Evolutionary conservation across 2,113 vertebrate species (phyloP), one percentile per base, ranked within the genome.

Genomic region (Recurvirostra avosetta): DNA sequence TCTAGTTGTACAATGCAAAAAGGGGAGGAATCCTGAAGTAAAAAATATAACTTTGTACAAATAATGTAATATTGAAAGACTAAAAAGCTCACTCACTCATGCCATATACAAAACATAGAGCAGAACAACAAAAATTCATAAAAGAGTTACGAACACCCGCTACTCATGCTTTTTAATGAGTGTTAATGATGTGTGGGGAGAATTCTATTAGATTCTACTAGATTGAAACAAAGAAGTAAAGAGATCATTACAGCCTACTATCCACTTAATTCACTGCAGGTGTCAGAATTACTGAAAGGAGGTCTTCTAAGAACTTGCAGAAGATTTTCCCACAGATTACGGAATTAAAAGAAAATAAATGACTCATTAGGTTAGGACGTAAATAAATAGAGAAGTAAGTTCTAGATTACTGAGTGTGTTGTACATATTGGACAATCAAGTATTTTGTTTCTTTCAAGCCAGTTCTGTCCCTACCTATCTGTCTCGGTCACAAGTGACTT

Each of bases 351-450:
- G 5, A 3, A 91, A 73, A 27, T 3, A 55, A 49, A 41, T 17
- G 1, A 16, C 11, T 76, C 38, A 40, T 12, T 29, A 36, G 10
- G 3, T 68, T 72, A 47, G 10, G 11, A 67, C 79, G 23, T 19
- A 86, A 87, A 62, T 25, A 73, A 77, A 36, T 30, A 59, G 5
- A 15, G 23, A 61, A 50, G 5, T 41, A 47, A 52, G 1, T 43
- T 77, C 16, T 53, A 0, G 0, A 3, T 40, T 77, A 66, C 18
- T 43, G 10, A 63, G 3, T n/a, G 7, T 32, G 25, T 19, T 65
- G 5, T 19, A 59, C 11, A 10, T 30, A 78, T 1, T 8, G 26
- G 29, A 77, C 17, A 72, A 67, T 50, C 1, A 85, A 72, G 13
- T 58, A 65, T 41, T 90, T 43, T 72, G 2, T 4, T 47, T n/a